Base-by-base conservation (phyloP, 2,113 vertebrate genomes). In the Bagarius yarrelli region DNA sequence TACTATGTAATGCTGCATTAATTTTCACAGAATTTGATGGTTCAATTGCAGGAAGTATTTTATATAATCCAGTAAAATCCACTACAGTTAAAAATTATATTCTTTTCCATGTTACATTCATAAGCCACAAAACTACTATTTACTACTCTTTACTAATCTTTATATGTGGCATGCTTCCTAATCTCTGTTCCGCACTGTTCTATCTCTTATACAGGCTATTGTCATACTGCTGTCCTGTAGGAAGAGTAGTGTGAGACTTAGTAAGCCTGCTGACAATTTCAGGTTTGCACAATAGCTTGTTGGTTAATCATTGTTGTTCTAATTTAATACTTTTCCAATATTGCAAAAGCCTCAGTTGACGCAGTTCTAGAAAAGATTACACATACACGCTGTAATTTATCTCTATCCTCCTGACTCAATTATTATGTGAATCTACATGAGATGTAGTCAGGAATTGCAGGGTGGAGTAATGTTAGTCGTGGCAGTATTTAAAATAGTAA, bases 211-310 rank as follows among this genome's bases (percentile, higher is more conserved):
- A 50, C 67, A 70, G n/a, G n/a, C n/a, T 25, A 70, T 3, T 27
- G 67, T 70, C 67, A 50, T 12, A 13, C 16, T 30, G 70, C 30
- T 1, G 13, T 70, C 66, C 66, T 50, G 15, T 15, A 70, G 47
- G 30, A 21, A 25, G 30, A 30, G 12, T 53, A 32, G 4, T 73
- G 15, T 73, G 30, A 55, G 27, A 72, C 27, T 47, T 71, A 47
- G 66, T 47, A 71, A 71, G 18, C 15, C 47, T 53, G 25, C 25
- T 53, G 3, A 72, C 70, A 72, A 21, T 72, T 72, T 53, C 21
- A 32, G 50, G 27, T 50, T 72, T 72, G 70, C 70, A 55, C 70
- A 72, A 55, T 53, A 72, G 12, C 21, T 32, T 72, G 16, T 72
- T 72, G 44, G 47, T 72, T 72, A 52, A 32, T 50, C n/a, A 19